phyloP scores from a whole-genome alignment of 2,113 vertebrate species.

The Hypanus sabinus region DNA sequence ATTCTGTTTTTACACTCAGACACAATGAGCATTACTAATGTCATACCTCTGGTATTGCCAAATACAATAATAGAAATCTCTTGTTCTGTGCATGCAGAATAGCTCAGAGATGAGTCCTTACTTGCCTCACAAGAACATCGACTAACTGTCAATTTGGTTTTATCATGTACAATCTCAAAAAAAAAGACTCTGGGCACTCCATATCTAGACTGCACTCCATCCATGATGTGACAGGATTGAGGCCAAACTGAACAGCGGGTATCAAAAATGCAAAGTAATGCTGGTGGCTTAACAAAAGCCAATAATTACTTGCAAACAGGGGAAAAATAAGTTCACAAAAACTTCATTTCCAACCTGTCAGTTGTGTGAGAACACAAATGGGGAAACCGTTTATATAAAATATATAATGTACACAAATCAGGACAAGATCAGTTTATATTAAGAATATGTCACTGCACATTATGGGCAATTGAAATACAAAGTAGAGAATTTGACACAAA shows the following conservation, averaged over 20 bases:
- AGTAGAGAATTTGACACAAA: conserved; percentile 21
- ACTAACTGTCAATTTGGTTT: conserved; percentile 33
- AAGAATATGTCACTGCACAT: conserved; percentile 25
- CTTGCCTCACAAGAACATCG: neutral
- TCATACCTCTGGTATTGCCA: neutral
- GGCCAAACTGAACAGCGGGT: conserved; percentile 7
- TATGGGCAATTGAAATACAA: conserved; percentile 14
- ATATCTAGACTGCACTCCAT: neutral
- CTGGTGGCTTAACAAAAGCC: neutral
- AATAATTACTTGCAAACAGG: conserved; percentile 13
- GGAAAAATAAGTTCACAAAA: conserved; percentile 23
- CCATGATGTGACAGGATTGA: conserved; percentile 4
- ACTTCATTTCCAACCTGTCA: conserved; percentile 31
- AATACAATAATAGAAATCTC: conserved; percentile 12
- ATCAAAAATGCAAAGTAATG: conserved; percentile 8
- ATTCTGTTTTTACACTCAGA: neutral
- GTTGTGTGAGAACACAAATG: conserved; percentile 13
- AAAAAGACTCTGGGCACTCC: conserved; percentile 13
- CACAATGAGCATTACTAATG: neutral
- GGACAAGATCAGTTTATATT: conserved; percentile 22
- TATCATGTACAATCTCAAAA: conserved; percentile 28
- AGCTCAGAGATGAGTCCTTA: neutral
- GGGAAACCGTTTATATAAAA: conserved; percentile 19
- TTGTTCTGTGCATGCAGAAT: neutral
- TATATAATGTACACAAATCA: conserved; percentile 32